Evolutionary conservation across 2,888 invertebrate species (phyloP), one percentile per base, ranked within the genome.

Genomic region (Leucania comma): DNA sequence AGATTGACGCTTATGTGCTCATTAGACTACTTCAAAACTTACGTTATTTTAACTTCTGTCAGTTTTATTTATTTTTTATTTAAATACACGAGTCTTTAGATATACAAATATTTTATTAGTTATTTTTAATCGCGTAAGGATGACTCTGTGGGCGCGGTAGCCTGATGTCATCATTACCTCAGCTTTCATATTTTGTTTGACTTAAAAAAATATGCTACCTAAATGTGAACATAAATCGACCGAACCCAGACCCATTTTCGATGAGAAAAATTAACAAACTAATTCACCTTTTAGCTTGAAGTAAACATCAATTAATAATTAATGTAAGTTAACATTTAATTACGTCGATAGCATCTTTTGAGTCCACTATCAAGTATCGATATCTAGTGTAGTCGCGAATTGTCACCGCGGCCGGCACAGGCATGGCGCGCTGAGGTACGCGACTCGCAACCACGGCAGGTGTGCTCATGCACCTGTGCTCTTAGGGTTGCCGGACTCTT

Each of bases 401-500:
- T 84, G 89, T 88, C 87, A 85, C 74, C 65, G 78, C 54, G 74
- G 63, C 26, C 63, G 51, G 50, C 54, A 32, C 76, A 58, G 67
- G 29, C 35, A 46, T 66, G 66, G 59, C 70, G 69, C 61, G 56
- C 51, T 38, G 46, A 51, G 69, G 70, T 62, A 59, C 56, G 66
- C 53, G 69, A 75, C 77, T 68, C 74, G 75, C 35, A n/a, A 54
- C 29, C n/a, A 54, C 80, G 90, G 91, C 95, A 94, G 95, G 94
- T 95, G 95, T 87, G 82, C 84, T 75, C 84, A 88, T 85, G 90
- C 95, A 95, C 95, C 95, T 95, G 95, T 93, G 89, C 82, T 59
- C 90, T 22, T 35, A 57, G 57, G 57, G 57, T 17, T 57, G 35
- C 8, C 35, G 29, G 10, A 20, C 20, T 1, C 20, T 1, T n/a